Conservation (phyloP, 2,797 vertebrate species). For the Thaleichthys pacificus region DNA sequence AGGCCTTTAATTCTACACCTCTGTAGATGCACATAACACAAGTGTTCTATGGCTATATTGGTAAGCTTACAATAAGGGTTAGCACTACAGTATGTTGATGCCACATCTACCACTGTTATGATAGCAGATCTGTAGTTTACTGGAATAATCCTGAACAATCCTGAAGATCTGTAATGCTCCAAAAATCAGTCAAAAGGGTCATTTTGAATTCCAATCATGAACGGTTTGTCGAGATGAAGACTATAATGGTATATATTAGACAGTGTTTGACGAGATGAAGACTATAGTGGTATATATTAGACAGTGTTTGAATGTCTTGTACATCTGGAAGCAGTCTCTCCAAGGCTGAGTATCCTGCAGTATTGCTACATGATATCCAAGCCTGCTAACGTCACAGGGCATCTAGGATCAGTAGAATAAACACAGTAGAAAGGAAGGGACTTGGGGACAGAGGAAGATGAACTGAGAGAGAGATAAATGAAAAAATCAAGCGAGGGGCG, state of each 20-base stretch:
- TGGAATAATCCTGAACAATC: too few species aligned
- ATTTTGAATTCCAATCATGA: too few species aligned
- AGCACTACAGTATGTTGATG: not conserved
- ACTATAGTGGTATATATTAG: not conserved
- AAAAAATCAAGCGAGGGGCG: not conserved
- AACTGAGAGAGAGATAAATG: not conserved
- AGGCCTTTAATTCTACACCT: too few species aligned
- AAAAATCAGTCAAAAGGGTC: too few species aligned
- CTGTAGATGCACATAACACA: not conserved
- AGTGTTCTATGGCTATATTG: not conserved
- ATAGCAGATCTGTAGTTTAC: not conserved
- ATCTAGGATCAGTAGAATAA: not conserved
- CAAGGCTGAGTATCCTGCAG: not conserved
- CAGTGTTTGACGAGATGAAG: not conserved
- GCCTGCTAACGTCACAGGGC: not conserved
- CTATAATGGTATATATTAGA: not conserved
- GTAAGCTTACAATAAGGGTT: not conserved
- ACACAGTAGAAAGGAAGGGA: not conserved
- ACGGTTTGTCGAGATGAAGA: not conserved
- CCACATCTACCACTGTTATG: slow-evolving; percentile 1
- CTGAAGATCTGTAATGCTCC: too few species aligned
- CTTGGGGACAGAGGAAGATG: not conserved
- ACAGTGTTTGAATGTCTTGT: too few species aligned
- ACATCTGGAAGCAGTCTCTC: too few species aligned
- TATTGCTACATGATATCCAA: not conserved